Evolutionary conservation across 2,797 vertebrate species (phyloP).

Genomic region (Mormyrops attenuatus): DNA sequence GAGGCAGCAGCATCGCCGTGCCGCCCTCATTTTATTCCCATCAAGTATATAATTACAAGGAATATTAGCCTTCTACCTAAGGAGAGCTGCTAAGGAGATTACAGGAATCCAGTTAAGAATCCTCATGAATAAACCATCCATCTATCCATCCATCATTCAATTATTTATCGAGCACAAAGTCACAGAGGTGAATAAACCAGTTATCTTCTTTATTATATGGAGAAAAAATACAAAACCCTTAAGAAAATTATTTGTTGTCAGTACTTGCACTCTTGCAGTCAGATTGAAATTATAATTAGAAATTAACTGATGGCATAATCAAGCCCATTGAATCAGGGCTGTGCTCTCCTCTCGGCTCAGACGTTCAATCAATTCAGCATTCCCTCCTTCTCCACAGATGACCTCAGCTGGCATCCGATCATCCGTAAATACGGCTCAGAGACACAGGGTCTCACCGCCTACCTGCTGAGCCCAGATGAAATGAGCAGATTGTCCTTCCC

Average conservation of each 20-base stretch:
- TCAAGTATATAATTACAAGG: neutral
- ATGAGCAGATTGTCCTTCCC: constrained; percentile 68
- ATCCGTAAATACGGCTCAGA: constrained; percentile 60
- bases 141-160: neutral
- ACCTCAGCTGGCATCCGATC: constrained; percentile 56
- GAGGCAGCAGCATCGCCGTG: too few species aligned
- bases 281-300: neutral
- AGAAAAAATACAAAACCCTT: neutral
- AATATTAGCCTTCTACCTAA: neutral
- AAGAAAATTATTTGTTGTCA: neutral
- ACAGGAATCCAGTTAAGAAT: neutral
- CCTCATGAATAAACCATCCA: neutral
- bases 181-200: neutral
- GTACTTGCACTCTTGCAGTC: neutral
- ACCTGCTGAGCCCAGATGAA: constrained; percentile 66
- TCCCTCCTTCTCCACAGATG: constrained; percentile 27
- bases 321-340: neutral
- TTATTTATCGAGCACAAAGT: neutral
- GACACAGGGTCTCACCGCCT: constrained; percentile 63
- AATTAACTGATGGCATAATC: neutral
- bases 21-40: neutral
- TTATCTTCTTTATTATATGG: neutral
- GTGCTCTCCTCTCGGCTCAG: neutral
- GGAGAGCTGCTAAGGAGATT: neutral
- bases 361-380: neutral